Percentiles rank a stretch among this genome's conserved stretches.
Evolutionary conservation across 2,888 invertebrate species (phyloP).

Genomic region (Steinernema carpocapsae): DNA sequence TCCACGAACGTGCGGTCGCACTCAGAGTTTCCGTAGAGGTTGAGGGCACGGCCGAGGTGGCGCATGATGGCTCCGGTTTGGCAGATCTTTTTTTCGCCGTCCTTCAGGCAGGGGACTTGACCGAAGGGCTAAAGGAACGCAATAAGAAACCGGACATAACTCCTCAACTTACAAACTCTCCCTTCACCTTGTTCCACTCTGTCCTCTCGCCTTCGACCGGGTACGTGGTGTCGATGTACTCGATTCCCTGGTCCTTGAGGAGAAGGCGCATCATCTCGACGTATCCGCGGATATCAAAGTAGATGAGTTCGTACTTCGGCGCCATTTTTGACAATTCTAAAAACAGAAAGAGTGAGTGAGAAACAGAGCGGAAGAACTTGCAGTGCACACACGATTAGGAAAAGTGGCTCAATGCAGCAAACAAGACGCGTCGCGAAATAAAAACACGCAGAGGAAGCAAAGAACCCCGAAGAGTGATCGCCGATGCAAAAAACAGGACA

Average conservation of each 20-base stretch:
- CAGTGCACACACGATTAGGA: too few species aligned
- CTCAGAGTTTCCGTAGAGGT: conserved; percentile 52
- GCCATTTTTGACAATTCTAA: neutral
- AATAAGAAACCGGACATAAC: neutral
- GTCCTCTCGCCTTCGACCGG: conserved; percentile 19
- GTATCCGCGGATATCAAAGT: conserved; percentile 53
- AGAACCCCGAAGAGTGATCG: too few species aligned
- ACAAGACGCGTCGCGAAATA: too few species aligned
- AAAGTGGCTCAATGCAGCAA: too few species aligned
- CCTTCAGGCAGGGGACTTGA: conserved; percentile 53
- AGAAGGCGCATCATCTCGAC: conserved; percentile 56
- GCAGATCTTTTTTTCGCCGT: conserved; percentile 51
- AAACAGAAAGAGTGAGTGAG: too few species aligned
- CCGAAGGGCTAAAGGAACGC: conserved; percentile 52
- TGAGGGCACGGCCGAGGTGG: conserved; percentile 52
- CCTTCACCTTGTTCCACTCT: conserved; percentile 50
- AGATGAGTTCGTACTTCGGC: conserved; percentile 45
- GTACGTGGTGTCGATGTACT: conserved; percentile 51
- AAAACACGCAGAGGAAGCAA: too few species aligned
- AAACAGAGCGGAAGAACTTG: too few species aligned
- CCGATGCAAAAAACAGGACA: too few species aligned
- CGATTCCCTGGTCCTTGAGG: conserved; percentile 51
- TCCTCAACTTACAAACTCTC: conserved; percentile 43
- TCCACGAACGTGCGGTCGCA: conserved; percentile 51
- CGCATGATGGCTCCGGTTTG: conserved; percentile 59